Evolutionary conservation across 2,113 vertebrate species (phyloP).

Genomic region (Calypte anna): DNA sequence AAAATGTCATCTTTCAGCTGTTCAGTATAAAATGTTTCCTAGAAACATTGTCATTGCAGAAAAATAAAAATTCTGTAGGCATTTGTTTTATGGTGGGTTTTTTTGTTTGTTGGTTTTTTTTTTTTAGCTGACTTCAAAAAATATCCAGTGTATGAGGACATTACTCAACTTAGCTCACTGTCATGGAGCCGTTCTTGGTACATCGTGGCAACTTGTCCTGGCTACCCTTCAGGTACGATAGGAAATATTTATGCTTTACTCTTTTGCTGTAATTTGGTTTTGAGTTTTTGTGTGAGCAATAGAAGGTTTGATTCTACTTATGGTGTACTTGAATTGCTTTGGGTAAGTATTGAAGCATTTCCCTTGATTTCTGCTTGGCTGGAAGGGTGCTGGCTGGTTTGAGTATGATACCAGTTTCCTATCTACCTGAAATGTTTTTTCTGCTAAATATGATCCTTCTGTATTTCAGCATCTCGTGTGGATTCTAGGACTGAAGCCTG

Average conservation of each 20-base stretch:
- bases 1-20: not conserved
- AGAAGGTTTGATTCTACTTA: not conserved
- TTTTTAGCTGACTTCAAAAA: conserved; percentile 93
- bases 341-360: not conserved
- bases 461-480: conserved; percentile 93
- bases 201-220: conserved; percentile 97
- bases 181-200: conserved; percentile 93
- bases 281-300: not conserved
- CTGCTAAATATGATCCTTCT: not conserved
- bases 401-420: not conserved
- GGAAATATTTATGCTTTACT: not conserved
- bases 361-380: not conserved
- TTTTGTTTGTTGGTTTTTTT: too few species aligned
- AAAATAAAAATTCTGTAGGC: not conserved
- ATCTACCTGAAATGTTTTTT: not conserved
- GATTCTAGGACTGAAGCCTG: conserved; percentile 97
- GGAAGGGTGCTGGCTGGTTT: not conserved
- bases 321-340: not conserved
- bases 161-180: conserved; percentile 96
- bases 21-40: not conserved
- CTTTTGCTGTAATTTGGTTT: not conserved
- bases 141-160: conserved; percentile 98
- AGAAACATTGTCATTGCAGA: not conserved
- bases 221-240: conserved; percentile 93
- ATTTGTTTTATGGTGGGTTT: too few species aligned